Evolutionary conservation across 2,113 vertebrate genomes (phyloP).

Genomic region (Seriola dumerili): DNA sequence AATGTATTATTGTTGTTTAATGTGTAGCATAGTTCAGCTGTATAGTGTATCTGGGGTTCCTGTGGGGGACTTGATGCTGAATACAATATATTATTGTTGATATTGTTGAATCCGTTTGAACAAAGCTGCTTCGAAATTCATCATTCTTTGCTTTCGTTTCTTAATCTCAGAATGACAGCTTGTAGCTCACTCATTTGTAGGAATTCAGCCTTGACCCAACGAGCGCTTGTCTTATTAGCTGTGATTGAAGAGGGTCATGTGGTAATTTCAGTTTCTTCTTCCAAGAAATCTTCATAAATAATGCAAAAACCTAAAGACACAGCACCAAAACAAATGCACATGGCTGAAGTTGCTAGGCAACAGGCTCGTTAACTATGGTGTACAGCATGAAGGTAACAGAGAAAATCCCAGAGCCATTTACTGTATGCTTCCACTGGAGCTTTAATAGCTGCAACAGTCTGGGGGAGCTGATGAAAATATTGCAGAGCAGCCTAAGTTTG

Average conservation of each 20-base stretch:
- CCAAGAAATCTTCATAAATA: conserved; percentile 30
- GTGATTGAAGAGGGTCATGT: conserved; percentile 23
- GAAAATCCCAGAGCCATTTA: conserved; percentile 23
- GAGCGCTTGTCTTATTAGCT: conserved; percentile 4
- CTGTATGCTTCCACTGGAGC: conserved; percentile 5
- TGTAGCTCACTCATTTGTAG: background rate
- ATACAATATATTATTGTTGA: background rate
- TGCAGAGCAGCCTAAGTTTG: conserved; percentile 26
- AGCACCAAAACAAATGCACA: conserved; percentile 55
- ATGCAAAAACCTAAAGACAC: conserved; percentile 42
- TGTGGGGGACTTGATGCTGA: background rate
- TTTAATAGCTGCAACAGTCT: conserved; percentile 31
- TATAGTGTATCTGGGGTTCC: background rate
- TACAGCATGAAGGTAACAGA: conserved; percentile 29
- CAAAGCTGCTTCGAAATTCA: background rate
- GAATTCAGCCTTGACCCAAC: background rate
- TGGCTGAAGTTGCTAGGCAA: conserved; percentile 40
- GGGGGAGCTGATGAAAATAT: conserved; percentile 48
- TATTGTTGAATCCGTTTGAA: background rate
- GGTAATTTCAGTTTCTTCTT: conserved; percentile 16
- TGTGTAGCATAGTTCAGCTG: background rate
- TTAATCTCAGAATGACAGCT: background rate
- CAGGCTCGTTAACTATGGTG: conserved; percentile 22
- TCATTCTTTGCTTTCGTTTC: background rate
- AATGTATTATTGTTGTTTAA: conserved; percentile 7